Evolutionary conservation across 2,797 vertebrate species (phyloP).

Genomic region (Benthosema pterotum): DNA sequence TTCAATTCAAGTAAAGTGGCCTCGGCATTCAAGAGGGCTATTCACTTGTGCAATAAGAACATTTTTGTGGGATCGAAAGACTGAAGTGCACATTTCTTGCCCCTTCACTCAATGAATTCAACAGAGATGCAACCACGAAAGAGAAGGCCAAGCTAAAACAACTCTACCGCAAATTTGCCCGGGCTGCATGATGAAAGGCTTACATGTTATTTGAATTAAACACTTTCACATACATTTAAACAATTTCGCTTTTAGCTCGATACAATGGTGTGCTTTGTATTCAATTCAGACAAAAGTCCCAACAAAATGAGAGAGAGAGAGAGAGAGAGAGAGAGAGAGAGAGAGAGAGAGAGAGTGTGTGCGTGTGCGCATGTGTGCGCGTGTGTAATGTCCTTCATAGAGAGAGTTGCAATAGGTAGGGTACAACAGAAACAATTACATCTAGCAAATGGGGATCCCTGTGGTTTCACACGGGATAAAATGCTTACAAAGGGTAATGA

Average conservation of each 20-base stretch:
- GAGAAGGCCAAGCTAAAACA: constrained; percentile 44
- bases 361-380: no score
- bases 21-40: constrained; percentile 20
- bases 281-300: no score
- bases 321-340: no score
- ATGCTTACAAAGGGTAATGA: constrained; percentile 15
- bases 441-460: constrained; percentile 35
- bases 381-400: no score
- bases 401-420: constrained; percentile 34
- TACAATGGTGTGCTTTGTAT: no score
- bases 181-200: constrained; percentile 49
- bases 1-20: constrained; percentile 24
- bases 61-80: constrained; percentile 24
- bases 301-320: no score
- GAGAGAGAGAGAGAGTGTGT: no score
- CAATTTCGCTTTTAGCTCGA: no score
- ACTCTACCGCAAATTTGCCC: constrained; percentile 47
- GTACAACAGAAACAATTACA: constrained; percentile 47
- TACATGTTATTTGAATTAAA: constrained; percentile 51
- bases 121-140: constrained; percentile 39
- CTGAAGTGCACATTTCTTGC: constrained; percentile 31
- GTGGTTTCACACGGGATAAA: constrained; percentile 17
- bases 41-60: constrained; percentile 21
- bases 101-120: constrained; percentile 33
- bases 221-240: constrained; percentile 35